Conservation (phyloP, 1,140 invertebrate species). For the Euwallacea similis region DNA sequence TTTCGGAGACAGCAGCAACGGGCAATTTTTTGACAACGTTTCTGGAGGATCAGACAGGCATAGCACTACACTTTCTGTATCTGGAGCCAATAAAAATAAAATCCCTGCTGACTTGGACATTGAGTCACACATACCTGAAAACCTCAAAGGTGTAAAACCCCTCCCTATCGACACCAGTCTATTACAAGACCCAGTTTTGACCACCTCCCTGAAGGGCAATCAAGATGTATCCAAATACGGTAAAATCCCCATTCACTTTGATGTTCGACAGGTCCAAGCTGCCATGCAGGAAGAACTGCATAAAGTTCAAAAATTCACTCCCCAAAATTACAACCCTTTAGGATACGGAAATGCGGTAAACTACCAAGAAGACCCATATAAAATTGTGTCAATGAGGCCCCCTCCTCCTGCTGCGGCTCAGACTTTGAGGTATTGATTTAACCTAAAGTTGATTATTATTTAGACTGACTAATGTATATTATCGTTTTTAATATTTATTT, state of each 20-base stretch:
- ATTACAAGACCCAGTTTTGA: conserved; percentile 29
- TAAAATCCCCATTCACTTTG: conserved; percentile 29
- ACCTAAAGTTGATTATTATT: not conserved
- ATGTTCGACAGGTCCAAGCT: conserved; percentile 18
- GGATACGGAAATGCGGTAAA: not conserved
- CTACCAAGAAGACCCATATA: conserved; percentile 10
- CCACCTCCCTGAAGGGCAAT: conserved; percentile 11
- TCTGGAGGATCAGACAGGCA: conserved; percentile 11
- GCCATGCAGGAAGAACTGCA: conserved; percentile 12
- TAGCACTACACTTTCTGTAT: not conserved
- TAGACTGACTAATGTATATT: conserved; percentile 1
- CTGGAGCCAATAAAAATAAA: not conserved
- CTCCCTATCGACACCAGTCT: conserved; percentile 29
- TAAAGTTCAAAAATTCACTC: not conserved
- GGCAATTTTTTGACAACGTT: not conserved
- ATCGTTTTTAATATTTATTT: conserved; percentile 5
- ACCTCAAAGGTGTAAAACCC: conserved; percentile 26
- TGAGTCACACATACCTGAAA: conserved; percentile 22
- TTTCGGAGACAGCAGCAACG: conserved; percentile 1
- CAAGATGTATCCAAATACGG: conserved; percentile 4
- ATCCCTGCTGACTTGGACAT: conserved; percentile 16
- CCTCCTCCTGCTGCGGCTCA: conserved; percentile 18
- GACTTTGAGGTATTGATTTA: conserved; percentile 13
- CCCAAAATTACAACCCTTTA: not conserved
- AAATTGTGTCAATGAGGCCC: conserved; percentile 28